Evolutionary conservation across 2,113 vertebrate genomes (phyloP).

Genomic region (Mellivora capensis): DNA sequence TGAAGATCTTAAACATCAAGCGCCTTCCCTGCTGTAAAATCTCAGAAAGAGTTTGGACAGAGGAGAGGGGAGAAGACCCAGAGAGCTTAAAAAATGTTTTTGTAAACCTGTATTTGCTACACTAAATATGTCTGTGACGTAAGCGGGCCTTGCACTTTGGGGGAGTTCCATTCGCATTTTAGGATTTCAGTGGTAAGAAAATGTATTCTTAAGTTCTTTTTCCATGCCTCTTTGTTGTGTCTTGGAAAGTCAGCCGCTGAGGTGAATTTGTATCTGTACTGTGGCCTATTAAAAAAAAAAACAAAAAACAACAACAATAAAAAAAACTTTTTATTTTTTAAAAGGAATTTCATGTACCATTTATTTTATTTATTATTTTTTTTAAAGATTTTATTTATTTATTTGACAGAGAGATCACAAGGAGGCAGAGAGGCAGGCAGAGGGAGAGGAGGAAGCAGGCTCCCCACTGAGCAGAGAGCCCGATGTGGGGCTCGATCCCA

Average conservation of each 20-base stretch:
- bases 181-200: background rate
- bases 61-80: background rate
- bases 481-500: no score
- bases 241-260: background rate
- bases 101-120: background rate
- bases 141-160: background rate
- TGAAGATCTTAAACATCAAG: background rate
- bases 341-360: background rate
- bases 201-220: background rate
- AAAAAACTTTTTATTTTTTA: background rate
- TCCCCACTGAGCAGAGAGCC: no score
- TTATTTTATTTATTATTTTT: no score
- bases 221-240: background rate
- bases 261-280: background rate
- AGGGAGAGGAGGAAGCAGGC: no score
- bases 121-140: background rate
- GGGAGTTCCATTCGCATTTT: background rate
- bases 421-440: no score
- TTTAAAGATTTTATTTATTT: no score
- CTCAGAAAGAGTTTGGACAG: background rate
- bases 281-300: background rate
- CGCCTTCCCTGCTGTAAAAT: background rate
- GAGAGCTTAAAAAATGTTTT: background rate
- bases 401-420: no score
- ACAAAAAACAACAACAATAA: background rate